Evolutionary conservation across 2,797 vertebrate species (phyloP), one percentile per base, ranked within the genome.

Genomic region (Tokudaia tokunoshimensis): DNA sequence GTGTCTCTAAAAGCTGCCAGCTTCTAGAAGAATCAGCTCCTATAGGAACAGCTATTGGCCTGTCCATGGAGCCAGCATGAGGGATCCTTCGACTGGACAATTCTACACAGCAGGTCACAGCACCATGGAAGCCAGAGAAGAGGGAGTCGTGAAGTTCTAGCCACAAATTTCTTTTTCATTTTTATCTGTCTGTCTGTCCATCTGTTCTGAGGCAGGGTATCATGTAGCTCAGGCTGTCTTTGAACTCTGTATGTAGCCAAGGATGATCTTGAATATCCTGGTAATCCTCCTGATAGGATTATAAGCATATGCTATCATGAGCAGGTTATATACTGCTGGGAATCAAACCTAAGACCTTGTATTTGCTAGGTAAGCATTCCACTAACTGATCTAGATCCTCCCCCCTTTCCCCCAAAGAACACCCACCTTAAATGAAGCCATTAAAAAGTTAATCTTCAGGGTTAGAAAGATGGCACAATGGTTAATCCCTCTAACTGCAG

Each of bases 1-100:
- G 61, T 12, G 37, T 92, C 91, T 95, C 91, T 72, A 59, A 92
- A 74, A 52, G 17, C 13, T 93, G 52, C 37, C 67, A 34, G 52
- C 31, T 95, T 34, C 50, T 37, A 63, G 44, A 84, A 93, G 63
- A 94, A 87, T 41, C 52, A 65, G 19, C 0, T 44, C 29, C 47
- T 12, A 19, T 11, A 82, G 90, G 72, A 34, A 37, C 3, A 85
- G 67, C 20, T 22, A 19, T 47, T 44, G n/a, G 31, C 15, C 63
- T 55, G 24, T 63, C 8, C 24, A n/a, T 29, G 67, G 79, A 61
- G 57, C 0, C n/a, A 12, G 41, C 41, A 14, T 7, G 50, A 86
- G 6, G 50, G 3, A 41, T 37, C 17, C 47, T 72, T 72, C 13
- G 11, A n/a, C n/a, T 86, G 4, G 20, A 15, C 24, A 10, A 29